A percentile compares a stretch with the other conserved stretches of the same genome.
phyloP scores from a whole-genome alignment of 2,113 vertebrate species.

The Sclerurus mexicanus region DNA sequence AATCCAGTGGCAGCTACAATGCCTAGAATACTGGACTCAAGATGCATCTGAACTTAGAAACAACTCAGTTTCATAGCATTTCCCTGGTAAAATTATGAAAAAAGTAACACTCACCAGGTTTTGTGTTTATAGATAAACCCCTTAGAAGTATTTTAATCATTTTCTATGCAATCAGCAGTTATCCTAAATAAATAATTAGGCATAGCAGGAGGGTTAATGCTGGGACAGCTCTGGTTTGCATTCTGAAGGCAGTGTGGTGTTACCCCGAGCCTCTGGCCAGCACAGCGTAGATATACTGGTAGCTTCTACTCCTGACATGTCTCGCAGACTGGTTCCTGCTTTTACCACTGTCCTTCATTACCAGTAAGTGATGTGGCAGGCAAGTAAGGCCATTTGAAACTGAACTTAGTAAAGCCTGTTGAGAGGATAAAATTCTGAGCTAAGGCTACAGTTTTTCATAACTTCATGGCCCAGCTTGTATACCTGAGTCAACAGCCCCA shows the following conservation, averaged over 20 bases:
- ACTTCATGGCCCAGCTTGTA: background rate
- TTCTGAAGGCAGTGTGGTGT: fast-evolving
- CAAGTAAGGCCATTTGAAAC: background rate
- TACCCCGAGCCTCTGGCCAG: background rate
- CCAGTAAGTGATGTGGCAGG: background rate
- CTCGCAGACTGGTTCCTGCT: background rate
- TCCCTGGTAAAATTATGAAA: background rate
- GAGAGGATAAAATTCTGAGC: background rate
- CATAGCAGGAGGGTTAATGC: background rate
- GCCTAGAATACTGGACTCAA: background rate
- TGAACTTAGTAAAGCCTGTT: background rate
- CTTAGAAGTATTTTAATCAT: background rate
- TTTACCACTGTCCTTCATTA: background rate
- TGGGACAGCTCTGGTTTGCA: background rate
- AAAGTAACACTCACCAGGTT: background rate
- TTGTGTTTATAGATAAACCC: background rate
- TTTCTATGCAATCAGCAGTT: background rate
- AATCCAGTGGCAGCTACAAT: background rate
- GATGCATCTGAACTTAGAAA: background rate
- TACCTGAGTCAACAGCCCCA: background rate
- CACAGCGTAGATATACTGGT: fast-evolving
- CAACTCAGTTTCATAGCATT: background rate
- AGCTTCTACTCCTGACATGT: background rate
- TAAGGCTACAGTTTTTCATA: background rate
- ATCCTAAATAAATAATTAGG: background rate